A percentile compares a stretch with the other conserved stretches of the same genome.
Evolutionary conservation across 2,888 invertebrate genomes (phyloP).

Genomic region (Ectemnius lituratus): DNA sequence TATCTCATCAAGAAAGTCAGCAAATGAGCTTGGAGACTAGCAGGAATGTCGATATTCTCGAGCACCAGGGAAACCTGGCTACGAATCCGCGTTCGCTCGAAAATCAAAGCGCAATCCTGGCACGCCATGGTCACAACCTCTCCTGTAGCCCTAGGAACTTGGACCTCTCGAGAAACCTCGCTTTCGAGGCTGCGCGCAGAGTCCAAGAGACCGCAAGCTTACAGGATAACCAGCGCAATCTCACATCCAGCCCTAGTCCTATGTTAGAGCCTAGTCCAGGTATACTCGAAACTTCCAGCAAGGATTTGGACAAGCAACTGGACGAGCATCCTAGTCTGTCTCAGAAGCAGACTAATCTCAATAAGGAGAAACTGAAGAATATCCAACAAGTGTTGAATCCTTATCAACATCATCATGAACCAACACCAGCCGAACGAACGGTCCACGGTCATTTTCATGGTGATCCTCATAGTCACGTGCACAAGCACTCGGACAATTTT

Average conservation of each 20-base stretch:
- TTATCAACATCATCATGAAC: constrained; percentile 64
- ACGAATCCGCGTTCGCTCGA: constrained; percentile 54
- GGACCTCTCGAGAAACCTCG: constrained; percentile 62
- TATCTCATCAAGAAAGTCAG: constrained; percentile 57
- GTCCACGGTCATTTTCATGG: constrained; percentile 61
- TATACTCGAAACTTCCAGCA: constrained; percentile 42
- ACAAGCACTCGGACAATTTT: constrained; percentile 61
- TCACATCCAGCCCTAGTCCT: constrained; percentile 61
- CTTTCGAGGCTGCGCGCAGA: constrained; percentile 60
- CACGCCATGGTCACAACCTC: constrained; percentile 56
- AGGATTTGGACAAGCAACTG: constrained; percentile 54
- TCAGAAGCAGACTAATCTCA: constrained; percentile 40
- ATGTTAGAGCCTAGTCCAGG: constrained; percentile 50
- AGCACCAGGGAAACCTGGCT: constrained; percentile 42
- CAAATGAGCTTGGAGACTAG: constrained; percentile 56
- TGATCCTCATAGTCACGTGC: constrained; percentile 56
- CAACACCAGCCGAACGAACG: constrained; percentile 47
- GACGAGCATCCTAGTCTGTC: constrained; percentile 48
- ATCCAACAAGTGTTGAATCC: constrained; percentile 60
- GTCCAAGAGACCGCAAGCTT: constrained; percentile 59
- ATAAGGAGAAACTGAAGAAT: constrained; percentile 62
- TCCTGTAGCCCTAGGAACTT: constrained; percentile 63
- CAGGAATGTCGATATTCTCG: constrained; percentile 55
- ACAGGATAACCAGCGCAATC: constrained; percentile 57
- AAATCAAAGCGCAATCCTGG: constrained; percentile 44